Evolutionary conservation across 2,888 invertebrate genomes (phyloP).

Genomic region (Hydraecia micacea): DNA sequence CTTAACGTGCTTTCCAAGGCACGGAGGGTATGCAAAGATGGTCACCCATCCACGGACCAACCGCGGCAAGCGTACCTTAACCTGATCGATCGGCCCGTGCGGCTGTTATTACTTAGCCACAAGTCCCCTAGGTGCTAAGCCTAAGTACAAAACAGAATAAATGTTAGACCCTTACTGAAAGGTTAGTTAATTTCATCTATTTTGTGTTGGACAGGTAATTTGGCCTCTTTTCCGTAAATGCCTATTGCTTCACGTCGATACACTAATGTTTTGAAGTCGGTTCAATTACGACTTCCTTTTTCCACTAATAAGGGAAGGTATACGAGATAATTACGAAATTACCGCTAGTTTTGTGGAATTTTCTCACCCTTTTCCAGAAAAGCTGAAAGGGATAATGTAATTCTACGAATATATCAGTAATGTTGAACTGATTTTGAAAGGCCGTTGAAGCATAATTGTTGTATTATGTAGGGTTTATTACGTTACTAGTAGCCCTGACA

Average conservation of each 20-base stretch:
- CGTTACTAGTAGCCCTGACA: conserved; percentile 36
- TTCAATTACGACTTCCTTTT: conserved; percentile 18
- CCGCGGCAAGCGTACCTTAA: no score
- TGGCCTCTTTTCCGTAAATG: conserved; percentile 11
- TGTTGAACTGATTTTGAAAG: conserved; percentile 55
- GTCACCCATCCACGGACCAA: no score
- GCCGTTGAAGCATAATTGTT: conserved; percentile 55
- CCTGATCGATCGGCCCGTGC: no score
- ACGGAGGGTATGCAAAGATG: no score
- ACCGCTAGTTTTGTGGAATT: conserved; percentile 31
- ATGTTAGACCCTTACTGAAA: neutral
- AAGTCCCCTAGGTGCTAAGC: no score
- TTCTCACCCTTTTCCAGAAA: conserved; percentile 39
- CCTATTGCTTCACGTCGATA: neutral
- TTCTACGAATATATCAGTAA: conserved; percentile 42
- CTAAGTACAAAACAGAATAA: neutral
- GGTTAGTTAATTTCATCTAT: conserved; percentile 14
- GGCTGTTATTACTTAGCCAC: no score
- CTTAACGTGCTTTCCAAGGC: no score
- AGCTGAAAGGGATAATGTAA: conserved; percentile 59
- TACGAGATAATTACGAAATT: conserved; percentile 50
- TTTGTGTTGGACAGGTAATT: conserved; percentile 48
- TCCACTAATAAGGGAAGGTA: conserved; percentile 26
- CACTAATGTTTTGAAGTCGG: conserved; percentile 22
- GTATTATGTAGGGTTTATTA: conserved; percentile 57